Evolutionary conservation across 2,888 invertebrate species (phyloP).

Genomic region (Phalera bucephala): DNA sequence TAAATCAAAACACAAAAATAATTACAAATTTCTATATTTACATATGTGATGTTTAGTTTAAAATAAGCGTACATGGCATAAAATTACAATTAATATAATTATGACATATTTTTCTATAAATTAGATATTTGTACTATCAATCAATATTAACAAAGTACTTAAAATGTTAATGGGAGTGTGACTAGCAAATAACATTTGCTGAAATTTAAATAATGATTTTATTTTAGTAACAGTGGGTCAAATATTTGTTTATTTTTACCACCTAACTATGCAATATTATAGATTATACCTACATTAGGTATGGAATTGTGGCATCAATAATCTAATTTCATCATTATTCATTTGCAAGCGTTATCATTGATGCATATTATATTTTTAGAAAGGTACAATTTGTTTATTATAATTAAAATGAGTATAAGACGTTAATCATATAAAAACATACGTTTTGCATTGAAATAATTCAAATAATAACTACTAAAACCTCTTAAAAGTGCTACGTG

Average conservation of each 20-base stretch:
- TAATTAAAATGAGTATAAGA: slow-evolving; percentile 68
- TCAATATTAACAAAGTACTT: slow-evolving; percentile 76
- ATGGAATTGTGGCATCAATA: slow-evolving; percentile 57
- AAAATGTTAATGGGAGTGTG: slow-evolving; percentile 76
- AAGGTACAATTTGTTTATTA: slow-evolving; percentile 57
- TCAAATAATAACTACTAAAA: slow-evolving; percentile 56
- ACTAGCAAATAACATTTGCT: slow-evolving; percentile 81
- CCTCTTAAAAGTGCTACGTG: slow-evolving; percentile 71
- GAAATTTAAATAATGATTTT: slow-evolving; percentile 57
- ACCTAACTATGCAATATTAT: slow-evolving; percentile 57
- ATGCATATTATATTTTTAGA: slow-evolving; percentile 51
- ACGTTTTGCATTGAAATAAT: slow-evolving; percentile 46
- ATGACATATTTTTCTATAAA: slow-evolving; percentile 80
- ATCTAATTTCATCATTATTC: slow-evolving; percentile 42
- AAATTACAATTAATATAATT: slow-evolving; percentile 80
- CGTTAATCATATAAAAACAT: slow-evolving; percentile 51
- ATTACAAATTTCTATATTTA: slow-evolving; percentile 82
- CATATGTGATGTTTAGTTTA: slow-evolving; percentile 81
- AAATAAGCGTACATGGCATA: slow-evolving; percentile 83
- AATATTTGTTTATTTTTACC: slow-evolving; percentile 34
- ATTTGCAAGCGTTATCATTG: slow-evolving; percentile 54
- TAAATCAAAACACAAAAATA: slow-evolving; percentile 51
- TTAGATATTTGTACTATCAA: slow-evolving; percentile 82
- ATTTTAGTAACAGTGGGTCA: slow-evolving; percentile 78
- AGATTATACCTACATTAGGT: slow-evolving; percentile 63